Base-by-base conservation (phyloP, 1,140 invertebrate genomes). In the Belonocnema kinseyi region DNA sequence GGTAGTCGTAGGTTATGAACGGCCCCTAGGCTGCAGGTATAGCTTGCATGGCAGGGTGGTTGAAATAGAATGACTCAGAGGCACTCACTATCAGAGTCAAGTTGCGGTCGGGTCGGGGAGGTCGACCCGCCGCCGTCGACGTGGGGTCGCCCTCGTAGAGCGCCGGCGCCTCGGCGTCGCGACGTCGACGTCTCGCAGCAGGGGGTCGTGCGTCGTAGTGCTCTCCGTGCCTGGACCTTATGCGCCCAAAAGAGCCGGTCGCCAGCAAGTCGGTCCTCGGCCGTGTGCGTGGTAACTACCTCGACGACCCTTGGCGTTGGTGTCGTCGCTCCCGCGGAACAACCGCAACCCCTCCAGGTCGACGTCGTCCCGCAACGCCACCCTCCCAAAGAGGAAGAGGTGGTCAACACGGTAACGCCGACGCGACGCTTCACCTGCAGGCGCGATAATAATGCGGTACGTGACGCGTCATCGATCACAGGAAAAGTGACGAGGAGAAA, bases 91-190 rank as follows among this genome's bases (percentile, higher is more conserved):
- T 66, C 61, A 66, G 61, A 66, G 61, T 33, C 33, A 66, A 66
- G 61, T 66, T 33, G 26, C 14, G 21, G 12, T 40, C 19, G 52
- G 66, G 50, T 71, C 79, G 70, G 54, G 54, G 76, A 77, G 76
- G 75, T 73, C 73, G 76, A 71, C 40, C 50, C 74, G 79, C 75
- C 76, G 52, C 75, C 61, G 75, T 72, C 73, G 76, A 61, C 61
- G 26, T 66, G 54, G 17, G 54, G n/a, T 17, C 17, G 61, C 14
- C 14, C 26, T 66, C 33, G 61, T 66, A 66, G 71, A 72, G 56
- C 51, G 75, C 72, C 51, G 73, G 75, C 74, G 74, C 74, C 66
- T 70, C 40, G 74, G 58, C 70, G 53, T 73, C 54, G 73, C 50
- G 79, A 76, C 79, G 79, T 74, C 76, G 79, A 74, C 73, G 73